phyloP scores from a whole-genome alignment of 2,113 vertebrate species.

The Poeciliopsis turrubarensis region DNA sequence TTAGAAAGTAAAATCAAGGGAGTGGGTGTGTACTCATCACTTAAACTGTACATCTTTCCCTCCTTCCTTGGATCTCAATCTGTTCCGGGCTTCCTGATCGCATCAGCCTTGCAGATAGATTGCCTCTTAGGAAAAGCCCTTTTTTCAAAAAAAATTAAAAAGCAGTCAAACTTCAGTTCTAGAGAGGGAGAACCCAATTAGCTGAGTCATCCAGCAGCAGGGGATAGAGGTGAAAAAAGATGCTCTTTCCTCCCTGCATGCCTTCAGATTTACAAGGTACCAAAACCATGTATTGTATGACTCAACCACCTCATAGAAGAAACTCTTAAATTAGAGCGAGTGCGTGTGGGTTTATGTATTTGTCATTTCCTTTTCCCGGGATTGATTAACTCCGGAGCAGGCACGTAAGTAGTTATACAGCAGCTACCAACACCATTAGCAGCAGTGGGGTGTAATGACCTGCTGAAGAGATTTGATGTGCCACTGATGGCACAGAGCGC shows the following conservation, averaged over 20 bases:
- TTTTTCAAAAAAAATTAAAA: constrained; percentile 5
- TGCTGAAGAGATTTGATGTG: constrained; percentile 54
- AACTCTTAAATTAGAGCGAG: constrained; percentile 26
- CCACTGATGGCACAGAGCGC: constrained; percentile 48
- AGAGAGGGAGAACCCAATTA: constrained; percentile 49
- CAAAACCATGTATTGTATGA: constrained; percentile 35
- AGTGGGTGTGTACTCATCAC: constrained; percentile 33
- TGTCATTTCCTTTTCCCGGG: constrained; percentile 15
- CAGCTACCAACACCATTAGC: constrained; percentile 62
- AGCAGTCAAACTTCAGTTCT: constrained; percentile 49
- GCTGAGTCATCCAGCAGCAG: constrained; percentile 70
- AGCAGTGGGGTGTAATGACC: constrained; percentile 63
- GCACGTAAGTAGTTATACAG: constrained; percentile 53
- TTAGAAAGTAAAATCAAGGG: constrained; percentile 34
- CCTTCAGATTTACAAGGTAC: constrained; percentile 51
- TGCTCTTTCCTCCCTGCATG: constrained; percentile 23
- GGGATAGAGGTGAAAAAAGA: constrained; percentile 24
- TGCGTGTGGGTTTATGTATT: constrained; percentile 33
- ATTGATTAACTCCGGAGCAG: constrained; percentile 49
- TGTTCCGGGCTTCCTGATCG: constrained; percentile 29
- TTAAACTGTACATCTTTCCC: constrained; percentile 31
- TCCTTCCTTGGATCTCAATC: constrained; percentile 17
- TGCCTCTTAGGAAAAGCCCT: constrained; percentile 64
- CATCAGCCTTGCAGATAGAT: constrained; percentile 52
- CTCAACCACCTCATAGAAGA: constrained; percentile 52